Evolutionary conservation across 1,140 invertebrate genomes (phyloP), one percentile per base, ranked within the genome.

Genomic region (Proales similis): DNA sequence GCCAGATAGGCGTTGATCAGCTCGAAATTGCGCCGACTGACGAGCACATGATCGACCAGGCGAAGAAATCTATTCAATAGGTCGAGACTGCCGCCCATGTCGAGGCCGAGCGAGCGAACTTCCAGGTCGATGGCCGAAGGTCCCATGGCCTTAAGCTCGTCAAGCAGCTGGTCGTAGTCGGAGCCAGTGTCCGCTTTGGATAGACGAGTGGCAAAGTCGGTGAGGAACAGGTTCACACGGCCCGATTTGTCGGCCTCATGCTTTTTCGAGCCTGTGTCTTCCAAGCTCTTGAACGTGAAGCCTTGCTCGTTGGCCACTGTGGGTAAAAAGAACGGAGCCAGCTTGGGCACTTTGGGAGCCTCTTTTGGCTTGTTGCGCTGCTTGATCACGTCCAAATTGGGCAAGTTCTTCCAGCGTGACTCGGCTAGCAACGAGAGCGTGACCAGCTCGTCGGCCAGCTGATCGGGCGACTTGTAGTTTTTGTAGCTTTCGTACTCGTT

Each of bases 271-370:
- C 68, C 64, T 19, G 63, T 61, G 29, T 66, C 60, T 48, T 81
- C 74, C 4, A 77, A 74, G 4, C 86, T 70, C 72, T 87, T 86
- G 75, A 95, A 93, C 70, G 85, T 81, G 2, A 88, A 72, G 64
- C 87, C 82, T 9, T 92, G 73, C 2, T 87, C 87, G 20, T 61
- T 61, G 0, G 87, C 81, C 53, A 92, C 79, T 0, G 90, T 92
- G 0, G 91, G 90, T 32, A 98, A 73, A 71, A 97, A 96, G 77
- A 98, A 98, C 0, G 92, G 92, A 0, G 90, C 90, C 22, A 82
- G 80, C 77, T 88, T 87, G 0, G 86, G 84, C 1, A 80, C 79
- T 69, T 90, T 89, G 0, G 83, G 79, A 4, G 86, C 78, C 46
- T 85, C 84, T 74, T 85, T 88, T 0, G 91, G 90, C 72, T 92